These are phyloP conservation scores for Andricus quercusramuli DNA, from an alignment of 2,888 invertebrate species.

Conservation along the genomic window DNA sequence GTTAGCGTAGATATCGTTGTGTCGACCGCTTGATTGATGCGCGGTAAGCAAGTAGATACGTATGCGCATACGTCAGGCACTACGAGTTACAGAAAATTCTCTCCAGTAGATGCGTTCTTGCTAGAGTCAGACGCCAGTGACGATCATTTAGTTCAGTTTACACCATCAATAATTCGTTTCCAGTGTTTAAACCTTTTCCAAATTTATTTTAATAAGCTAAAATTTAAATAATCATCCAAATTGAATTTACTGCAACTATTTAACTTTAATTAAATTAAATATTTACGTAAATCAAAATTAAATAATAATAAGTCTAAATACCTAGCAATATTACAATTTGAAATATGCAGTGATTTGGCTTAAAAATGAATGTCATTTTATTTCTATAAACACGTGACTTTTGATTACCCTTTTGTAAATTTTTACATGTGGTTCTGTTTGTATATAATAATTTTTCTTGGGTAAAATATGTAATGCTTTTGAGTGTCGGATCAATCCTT, in stretches of 20 bases:
- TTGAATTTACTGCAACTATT: neutral
- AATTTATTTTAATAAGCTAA: neutral
- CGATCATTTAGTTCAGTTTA: constrained; percentile 27
- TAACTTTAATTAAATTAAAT: neutral
- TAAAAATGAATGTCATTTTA: constrained; percentile 13
- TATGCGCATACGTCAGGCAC: constrained; percentile 55
- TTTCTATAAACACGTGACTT: neutral
- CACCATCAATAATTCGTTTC: constrained; percentile 18
- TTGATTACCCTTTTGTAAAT: neutral
- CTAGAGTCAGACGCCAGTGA: neutral
- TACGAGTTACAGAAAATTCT: constrained; percentile 15
- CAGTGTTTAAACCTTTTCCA: neutral
- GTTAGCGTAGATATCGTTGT: constrained; percentile 5
- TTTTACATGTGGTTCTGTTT: neutral
- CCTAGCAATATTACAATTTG: neutral
- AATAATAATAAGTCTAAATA: neutral
- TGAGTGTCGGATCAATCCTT: neutral
- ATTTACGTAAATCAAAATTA: neutral
- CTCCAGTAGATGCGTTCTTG: constrained; percentile 20
- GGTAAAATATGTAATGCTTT: too few species aligned
- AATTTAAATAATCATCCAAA: neutral
- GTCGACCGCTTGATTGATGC: constrained; percentile 29
- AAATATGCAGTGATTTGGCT: neutral
- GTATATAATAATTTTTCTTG: too few species aligned
- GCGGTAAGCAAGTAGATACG: constrained; percentile 54